phyloP scores from a whole-genome alignment of 1,140 invertebrate species.

The Orussus abietinus region DNA sequence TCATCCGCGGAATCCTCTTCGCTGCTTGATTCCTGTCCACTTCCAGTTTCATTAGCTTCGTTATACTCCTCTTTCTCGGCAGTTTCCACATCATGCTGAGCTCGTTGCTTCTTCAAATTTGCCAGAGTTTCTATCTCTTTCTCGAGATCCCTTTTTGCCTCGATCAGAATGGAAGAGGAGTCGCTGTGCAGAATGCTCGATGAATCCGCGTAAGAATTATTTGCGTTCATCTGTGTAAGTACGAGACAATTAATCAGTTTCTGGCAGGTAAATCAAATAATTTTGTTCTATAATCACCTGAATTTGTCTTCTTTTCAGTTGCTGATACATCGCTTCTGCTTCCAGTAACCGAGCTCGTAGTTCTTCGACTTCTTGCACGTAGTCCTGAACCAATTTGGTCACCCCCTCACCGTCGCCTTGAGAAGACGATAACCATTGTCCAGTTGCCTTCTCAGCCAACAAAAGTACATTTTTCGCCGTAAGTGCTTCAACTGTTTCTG shows the following conservation, averaged over 20 bases:
- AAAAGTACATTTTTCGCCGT: conserved; percentile 78
- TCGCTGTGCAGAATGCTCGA: conserved; percentile 41
- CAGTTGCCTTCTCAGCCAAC: conserved; percentile 73
- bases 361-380: conserved; percentile 89
- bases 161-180: conserved; percentile 55
- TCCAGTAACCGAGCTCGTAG: conserved; percentile 82
- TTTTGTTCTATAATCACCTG: conserved; percentile 33
- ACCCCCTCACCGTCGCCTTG: conserved; percentile 56
- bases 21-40: conserved; percentile 57
- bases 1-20: conserved; percentile 64
- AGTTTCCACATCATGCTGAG: conserved; percentile 25
- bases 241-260: conserved; percentile 4
- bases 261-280: too few relatives aligned
- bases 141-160: conserved; percentile 66
- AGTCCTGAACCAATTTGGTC: conserved; percentile 71
- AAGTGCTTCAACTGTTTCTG: conserved; percentile 88
- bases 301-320: conserved; percentile 62
- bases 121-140: conserved; percentile 55
- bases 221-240: conserved; percentile 13
- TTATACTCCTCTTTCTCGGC: conserved; percentile 40
- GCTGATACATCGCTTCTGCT: conserved; percentile 79
- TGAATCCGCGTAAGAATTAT: conserved; percentile 41
- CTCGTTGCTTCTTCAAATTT: conserved; percentile 42
- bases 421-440: conserved; percentile 63
- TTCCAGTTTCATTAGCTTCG: conserved; percentile 45